Conservation (phyloP, 2,797 vertebrate species). For the Alosa sapidissima region DNA sequence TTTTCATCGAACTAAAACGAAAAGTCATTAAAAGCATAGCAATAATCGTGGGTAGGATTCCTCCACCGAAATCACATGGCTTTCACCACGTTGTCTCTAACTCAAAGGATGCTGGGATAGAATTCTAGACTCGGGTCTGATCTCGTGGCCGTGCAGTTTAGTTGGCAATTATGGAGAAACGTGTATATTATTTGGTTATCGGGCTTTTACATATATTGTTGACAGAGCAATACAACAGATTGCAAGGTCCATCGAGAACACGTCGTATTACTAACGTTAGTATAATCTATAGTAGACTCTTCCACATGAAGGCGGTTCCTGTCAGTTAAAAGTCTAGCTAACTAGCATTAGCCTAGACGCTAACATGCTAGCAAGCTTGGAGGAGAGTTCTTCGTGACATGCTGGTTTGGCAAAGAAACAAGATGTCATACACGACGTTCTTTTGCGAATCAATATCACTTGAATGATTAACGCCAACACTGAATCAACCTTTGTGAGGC, state of each 20-base stretch:
- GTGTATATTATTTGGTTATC: background rate
- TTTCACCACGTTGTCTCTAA: conserved; percentile 41
- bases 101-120: conserved; percentile 28
- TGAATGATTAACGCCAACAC: background rate
- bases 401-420: background rate
- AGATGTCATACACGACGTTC: background rate
- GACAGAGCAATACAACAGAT: background rate
- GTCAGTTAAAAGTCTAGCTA: conserved; percentile 1
- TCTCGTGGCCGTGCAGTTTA: background rate
- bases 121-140: background rate
- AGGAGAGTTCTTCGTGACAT: background rate
- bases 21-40: background rate
- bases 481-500: background rate
- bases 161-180: background rate
- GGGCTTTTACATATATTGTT: background rate
- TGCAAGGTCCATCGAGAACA: background rate
- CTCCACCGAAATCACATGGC: conserved; percentile 37
- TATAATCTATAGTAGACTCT: background rate
- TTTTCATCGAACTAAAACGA: background rate
- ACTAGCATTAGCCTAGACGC: background rate
- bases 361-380: background rate
- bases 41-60: background rate
- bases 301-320: background rate
- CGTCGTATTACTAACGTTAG: background rate
- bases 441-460: background rate